These are phyloP conservation scores for Eulemur rufifrons DNA, from an alignment of 2,113 vertebrate species.

Conservation along the genomic window DNA sequence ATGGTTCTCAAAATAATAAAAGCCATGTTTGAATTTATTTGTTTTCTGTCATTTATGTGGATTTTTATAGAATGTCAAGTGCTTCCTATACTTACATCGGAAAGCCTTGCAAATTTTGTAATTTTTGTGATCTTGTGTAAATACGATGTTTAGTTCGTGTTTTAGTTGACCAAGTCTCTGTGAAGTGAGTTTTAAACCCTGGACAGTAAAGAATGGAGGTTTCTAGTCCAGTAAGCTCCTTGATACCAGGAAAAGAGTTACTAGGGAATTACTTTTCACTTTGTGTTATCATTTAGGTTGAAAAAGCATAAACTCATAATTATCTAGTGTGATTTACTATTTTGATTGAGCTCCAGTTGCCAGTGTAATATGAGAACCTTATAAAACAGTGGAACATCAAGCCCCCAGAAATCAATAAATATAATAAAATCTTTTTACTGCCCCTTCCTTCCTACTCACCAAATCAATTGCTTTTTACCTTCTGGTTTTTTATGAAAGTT, in stretches of 20 bases:
- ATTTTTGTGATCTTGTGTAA: background rate
- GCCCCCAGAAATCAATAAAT: slow-evolving; percentile 70
- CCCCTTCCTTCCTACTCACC: slow-evolving; percentile 48
- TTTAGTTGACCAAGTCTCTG: background rate
- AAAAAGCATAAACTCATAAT: slow-evolving; percentile 63
- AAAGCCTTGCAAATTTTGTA: background rate
- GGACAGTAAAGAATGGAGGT: slow-evolving; percentile 12
- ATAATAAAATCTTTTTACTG: slow-evolving; percentile 63
- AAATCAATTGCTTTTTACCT: slow-evolving; percentile 53
- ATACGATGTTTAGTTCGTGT: background rate
- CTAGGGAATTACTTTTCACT: slow-evolving; percentile 54
- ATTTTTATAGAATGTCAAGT: background rate
- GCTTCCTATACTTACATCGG: background rate
- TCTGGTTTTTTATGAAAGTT: slow-evolving; percentile 57
- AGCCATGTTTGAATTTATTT: background rate
- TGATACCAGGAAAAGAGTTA: slow-evolving; percentile 8
- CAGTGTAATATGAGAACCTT: slow-evolving; percentile 49
- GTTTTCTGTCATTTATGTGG: background rate
- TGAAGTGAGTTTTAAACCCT: background rate
- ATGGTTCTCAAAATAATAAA: background rate
- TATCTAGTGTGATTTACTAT: slow-evolving; percentile 57
- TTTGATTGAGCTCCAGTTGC: slow-evolving; percentile 51
- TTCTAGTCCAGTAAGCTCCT: background rate
- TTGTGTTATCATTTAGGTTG: slow-evolving; percentile 36
- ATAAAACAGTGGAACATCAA: background rate